Evolutionary conservation across 35 echinoderm and acorn worm genomes (phyloP).

Genomic region (Heliocidaris tuberculata): DNA sequence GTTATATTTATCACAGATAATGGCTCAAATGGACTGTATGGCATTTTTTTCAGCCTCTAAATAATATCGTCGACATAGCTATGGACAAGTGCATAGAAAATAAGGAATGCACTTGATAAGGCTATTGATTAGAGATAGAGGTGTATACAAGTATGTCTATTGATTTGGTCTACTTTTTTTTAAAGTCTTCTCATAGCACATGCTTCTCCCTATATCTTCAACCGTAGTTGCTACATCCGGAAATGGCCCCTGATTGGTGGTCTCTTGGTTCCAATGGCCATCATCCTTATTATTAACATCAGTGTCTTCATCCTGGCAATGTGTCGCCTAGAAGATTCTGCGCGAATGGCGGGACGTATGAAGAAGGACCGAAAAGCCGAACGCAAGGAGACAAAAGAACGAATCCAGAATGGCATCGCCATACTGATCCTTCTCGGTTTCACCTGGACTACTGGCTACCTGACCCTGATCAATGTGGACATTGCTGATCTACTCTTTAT

Average conservation of each 20-base stretch:
- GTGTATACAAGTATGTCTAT: too few species aligned
- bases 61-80: too few species aligned
- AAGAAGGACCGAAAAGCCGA: neutral
- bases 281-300: constrained; percentile 33
- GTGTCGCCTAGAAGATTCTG: constrained; percentile 28
- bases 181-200: too few species aligned
- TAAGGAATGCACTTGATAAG: too few species aligned
- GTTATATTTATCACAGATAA: too few species aligned
- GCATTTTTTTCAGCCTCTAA: too few species aligned
- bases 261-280: neutral
- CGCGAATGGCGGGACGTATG: neutral
- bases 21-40: too few species aligned
- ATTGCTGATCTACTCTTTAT: constrained; percentile 61
- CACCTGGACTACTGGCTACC: constrained; percentile 62
- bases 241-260: constrained; percentile 31
- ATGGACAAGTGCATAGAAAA: too few species aligned
- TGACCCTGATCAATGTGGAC: constrained; percentile 27
- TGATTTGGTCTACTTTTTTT: too few species aligned
- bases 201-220: neutral
- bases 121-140: too few species aligned
- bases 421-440: constrained; percentile 48
- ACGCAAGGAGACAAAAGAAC: neutral
- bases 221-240: constrained; percentile 50
- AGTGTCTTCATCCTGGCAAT: constrained; percentile 55
- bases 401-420: constrained; percentile 24